phyloP scores from a whole-genome alignment of 2,888 invertebrate species.

The Brachynemurus nebulosus region DNA sequence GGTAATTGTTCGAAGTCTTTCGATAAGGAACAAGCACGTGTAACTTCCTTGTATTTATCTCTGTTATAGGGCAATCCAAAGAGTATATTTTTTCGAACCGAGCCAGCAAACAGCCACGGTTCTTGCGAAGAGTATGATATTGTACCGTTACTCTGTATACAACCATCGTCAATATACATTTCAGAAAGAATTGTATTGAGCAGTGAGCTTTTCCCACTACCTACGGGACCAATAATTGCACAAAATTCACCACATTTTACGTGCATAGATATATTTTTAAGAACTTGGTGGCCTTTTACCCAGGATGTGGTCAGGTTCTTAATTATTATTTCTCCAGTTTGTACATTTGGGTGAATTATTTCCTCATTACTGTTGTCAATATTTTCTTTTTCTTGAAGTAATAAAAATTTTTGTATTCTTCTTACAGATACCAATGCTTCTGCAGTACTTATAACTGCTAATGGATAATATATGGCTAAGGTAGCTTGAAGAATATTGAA shows the following conservation, averaged over 20 bases:
- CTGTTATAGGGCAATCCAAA: slow-evolving; percentile 57
- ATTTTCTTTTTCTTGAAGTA: slow-evolving; percentile 29
- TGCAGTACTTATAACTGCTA: background rate
- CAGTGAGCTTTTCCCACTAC: slow-evolving; percentile 50
- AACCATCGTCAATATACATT: slow-evolving; percentile 42
- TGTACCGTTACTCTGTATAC: slow-evolving; percentile 45
- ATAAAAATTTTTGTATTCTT: background rate
- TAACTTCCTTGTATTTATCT: slow-evolving; percentile 37
- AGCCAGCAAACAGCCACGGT: slow-evolving; percentile 71
- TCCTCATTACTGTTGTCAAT: slow-evolving; percentile 21
- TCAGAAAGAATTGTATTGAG: slow-evolving; percentile 51
- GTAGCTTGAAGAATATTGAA: slow-evolving; percentile 39
- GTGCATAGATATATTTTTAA: slow-evolving; percentile 25
- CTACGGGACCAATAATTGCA: slow-evolving; percentile 41
- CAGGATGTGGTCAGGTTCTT: slow-evolving; percentile 28
- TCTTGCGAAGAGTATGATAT: slow-evolving; percentile 73
- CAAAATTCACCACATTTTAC: slow-evolving; percentile 31
- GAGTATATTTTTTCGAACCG: slow-evolving; percentile 72
- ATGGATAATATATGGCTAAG: slow-evolving; percentile 32
- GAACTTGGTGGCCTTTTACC: slow-evolving; percentile 23
- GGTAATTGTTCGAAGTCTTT: slow-evolving; percentile 39
- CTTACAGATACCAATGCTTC: background rate
- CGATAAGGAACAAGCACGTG: slow-evolving; percentile 31
- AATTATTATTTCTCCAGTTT: slow-evolving; percentile 13
- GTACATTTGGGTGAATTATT: background rate